Evolutionary conservation across 2,888 invertebrate species (phyloP).

Genomic region (Chesias legatella): DNA sequence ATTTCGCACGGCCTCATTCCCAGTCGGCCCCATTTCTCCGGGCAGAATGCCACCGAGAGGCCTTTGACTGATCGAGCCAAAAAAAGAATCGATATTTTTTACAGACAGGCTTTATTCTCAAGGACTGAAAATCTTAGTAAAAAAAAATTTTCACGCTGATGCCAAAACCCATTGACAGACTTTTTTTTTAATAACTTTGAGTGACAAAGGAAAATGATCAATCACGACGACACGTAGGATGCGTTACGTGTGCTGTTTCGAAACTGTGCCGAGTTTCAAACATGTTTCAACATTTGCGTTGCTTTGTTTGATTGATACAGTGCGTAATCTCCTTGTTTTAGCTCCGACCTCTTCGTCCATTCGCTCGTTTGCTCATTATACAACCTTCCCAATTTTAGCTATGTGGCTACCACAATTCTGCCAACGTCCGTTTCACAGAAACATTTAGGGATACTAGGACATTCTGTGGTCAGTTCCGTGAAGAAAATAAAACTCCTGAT

Average conservation of each 20-base stretch:
- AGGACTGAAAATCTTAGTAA: no score
- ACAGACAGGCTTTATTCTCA: no score
- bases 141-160: no score
- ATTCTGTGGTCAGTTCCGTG: no score
- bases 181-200: constrained; percentile 10
- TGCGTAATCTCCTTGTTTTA: constrained; percentile 65
- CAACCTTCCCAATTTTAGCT: no score
- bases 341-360: constrained; percentile 48
- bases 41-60: constrained; percentile 9
- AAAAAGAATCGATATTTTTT: no score
- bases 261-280: constrained; percentile 48
- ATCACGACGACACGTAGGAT: constrained; percentile 41
- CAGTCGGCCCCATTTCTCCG: constrained; percentile 4
- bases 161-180: constrained; percentile 18
- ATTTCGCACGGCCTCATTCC: constrained; percentile 8
- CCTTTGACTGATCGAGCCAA: no score
- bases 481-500: no score
- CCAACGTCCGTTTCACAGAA: no score
- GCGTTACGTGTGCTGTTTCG: constrained; percentile 57
- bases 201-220: constrained; percentile 29
- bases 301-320: constrained; percentile 72
- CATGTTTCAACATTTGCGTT: constrained; percentile 56
- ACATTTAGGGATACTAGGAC: no score
- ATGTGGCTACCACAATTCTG: no score
- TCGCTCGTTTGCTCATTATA: constrained; percentile 18